These are phyloP conservation scores for Bruchidius siliquastri DNA, from an alignment of 2,888 invertebrate genomes.

Conservation along the genomic window DNA sequence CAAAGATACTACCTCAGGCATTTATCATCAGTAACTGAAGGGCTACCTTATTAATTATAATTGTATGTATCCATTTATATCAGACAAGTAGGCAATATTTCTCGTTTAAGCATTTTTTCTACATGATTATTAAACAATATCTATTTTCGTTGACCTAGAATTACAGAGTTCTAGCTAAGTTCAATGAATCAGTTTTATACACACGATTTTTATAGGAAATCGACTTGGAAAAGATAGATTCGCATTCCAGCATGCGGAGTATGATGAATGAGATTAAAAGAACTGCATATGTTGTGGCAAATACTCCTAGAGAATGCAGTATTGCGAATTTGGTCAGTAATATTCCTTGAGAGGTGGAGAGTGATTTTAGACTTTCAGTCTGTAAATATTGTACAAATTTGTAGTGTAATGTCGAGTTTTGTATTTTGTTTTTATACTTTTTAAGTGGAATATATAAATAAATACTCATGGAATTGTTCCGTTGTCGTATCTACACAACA, in stretches of 20 bases:
- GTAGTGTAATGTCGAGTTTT: neutral
- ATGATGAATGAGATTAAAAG: slow-evolving; percentile 23
- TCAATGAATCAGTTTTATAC: no score
- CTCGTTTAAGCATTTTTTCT: no score
- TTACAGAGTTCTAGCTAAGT: no score
- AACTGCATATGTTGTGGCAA: slow-evolving; percentile 17
- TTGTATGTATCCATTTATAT: no score
- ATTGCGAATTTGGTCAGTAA: neutral
- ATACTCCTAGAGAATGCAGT: slow-evolving; percentile 4
- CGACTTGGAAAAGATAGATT: slow-evolving; percentile 13
- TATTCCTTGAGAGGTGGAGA: neutral
- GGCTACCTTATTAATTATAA: no score
- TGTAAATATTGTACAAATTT: neutral
- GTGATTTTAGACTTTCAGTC: neutral
- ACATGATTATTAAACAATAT: no score
- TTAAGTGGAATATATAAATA: neutral
- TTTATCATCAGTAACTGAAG: no score
- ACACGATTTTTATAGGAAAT: slow-evolving; percentile 1
- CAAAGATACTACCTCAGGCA: no score
- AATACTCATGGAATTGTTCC: neutral
- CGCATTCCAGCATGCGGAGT: slow-evolving; percentile 17
- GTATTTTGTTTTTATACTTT: neutral
- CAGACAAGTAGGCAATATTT: no score
- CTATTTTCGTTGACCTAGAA: no score
- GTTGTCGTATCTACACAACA: no score